Evolutionary conservation across 2,113 vertebrate species (phyloP).

Genomic region (Lepisosteus oculatus): DNA sequence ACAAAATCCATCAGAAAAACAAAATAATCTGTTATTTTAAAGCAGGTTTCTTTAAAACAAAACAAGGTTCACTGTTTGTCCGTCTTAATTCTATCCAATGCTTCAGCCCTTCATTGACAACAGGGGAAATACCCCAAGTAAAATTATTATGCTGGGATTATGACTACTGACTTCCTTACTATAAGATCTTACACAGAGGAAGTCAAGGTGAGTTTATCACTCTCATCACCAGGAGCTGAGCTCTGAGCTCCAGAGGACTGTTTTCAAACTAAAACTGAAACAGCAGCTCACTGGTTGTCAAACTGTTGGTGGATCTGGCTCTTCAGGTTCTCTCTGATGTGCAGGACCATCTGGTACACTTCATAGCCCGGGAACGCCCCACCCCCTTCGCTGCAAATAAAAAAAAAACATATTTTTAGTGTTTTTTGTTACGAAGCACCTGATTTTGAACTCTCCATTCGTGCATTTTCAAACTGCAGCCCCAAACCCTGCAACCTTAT

Average conservation of each 20-base stretch:
- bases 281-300: conserved; percentile 52
- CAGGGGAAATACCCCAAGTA: too few relatives aligned
- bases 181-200: too few relatives aligned
- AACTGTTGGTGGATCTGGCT: conserved; percentile 41
- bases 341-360: conserved; percentile 63
- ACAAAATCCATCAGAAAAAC: not conserved
- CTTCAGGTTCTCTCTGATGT: conserved; percentile 53
- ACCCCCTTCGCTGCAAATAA: conserved; percentile 51
- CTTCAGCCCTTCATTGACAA: too few relatives aligned
- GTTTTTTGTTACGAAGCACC: not conserved
- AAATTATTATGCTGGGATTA: too few relatives aligned
- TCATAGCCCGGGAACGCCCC: conserved; percentile 55
- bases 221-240: too few relatives aligned
- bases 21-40: not conserved
- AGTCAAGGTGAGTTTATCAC: too few relatives aligned
- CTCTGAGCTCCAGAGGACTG: too few relatives aligned
- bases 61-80: not conserved
- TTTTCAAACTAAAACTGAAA: too few relatives aligned
- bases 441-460: not conserved
- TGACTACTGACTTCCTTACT: too few relatives aligned
- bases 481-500: too few relatives aligned
- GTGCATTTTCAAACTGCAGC: too few relatives aligned
- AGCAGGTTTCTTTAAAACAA: not conserved
- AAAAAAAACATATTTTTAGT: not conserved
- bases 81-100: too few relatives aligned